Evolutionary conservation across 2,888 invertebrate species (phyloP).

Genomic region (Temnothorax ravouxi): DNA sequence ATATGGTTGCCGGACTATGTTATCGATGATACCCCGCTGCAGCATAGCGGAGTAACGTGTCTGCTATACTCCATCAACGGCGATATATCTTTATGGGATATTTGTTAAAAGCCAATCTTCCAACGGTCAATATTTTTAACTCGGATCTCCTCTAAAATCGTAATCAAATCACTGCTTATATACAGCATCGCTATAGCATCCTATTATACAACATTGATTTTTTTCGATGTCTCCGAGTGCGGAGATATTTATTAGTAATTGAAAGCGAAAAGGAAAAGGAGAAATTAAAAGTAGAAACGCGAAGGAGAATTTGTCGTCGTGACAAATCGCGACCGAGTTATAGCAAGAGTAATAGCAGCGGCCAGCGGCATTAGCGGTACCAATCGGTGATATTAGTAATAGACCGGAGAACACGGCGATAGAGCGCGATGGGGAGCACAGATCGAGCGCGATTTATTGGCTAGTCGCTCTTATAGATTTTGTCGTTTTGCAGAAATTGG

Average conservation of each 20-base stretch:
- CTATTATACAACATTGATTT: background rate
- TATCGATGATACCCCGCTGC: conserved; percentile 35
- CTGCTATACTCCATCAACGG: background rate
- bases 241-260: too few species aligned
- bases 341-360: conserved; percentile 8
- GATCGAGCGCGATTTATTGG: conserved; percentile 45
- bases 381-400: conserved; percentile 26
- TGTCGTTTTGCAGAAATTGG: conserved; percentile 67
- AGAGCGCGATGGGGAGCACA: background rate
- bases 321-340: background rate
- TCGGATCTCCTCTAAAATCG: background rate
- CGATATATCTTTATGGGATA: conserved; percentile 27
- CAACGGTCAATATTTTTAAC: conserved; percentile 5
- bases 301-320: conserved; percentile 4
- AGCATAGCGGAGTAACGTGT: background rate
- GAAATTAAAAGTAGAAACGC: background rate
- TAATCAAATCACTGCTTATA: background rate
- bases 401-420: conserved; percentile 16
- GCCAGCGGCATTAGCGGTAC: background rate
- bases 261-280: background rate
- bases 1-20: conserved; percentile 39
- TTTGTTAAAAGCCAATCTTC: conserved; percentile 30
- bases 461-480: conserved; percentile 59
- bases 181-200: background rate
- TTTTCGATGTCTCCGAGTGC: background rate